Evolutionary conservation across 2,888 invertebrate genomes (phyloP), one percentile per base, ranked within the genome.

Genomic region (Monoplex corrugatus): DNA sequence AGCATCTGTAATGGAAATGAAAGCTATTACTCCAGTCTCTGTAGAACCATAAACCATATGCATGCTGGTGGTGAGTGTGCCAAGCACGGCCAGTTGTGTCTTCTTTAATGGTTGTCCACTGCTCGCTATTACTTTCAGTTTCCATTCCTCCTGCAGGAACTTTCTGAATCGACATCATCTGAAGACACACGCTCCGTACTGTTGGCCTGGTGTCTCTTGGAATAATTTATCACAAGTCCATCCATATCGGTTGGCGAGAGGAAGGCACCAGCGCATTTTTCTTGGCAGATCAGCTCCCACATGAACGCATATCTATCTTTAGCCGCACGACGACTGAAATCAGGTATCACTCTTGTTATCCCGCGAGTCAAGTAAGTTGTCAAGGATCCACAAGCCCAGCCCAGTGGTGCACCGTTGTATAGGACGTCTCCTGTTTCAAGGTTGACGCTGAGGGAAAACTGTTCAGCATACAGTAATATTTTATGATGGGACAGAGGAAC

Each of bases 31-130:
- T 0, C 88, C 89, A 0, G 63, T 28, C 28, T 90, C 90, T n/a
- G 90, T 89, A n/a, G 89, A 87, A 13, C 87, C 86, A 86, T 90
- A 90, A 40, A 87, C 2, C 8, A 80, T 32, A 86, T 68, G 19
- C 40, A 32, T 40, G 89, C n/a, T 32, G 75, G 5, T 16, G 23
- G 10, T 80, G 35, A 90, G 10, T 10, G 57, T 57, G 57, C 57
- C 57, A 13, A 57, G 57, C 13, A 23, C 57, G 23, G 57, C 57
- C 57, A 57, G 57, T 10, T 57, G 57, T 10, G 57, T 16, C 57
- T 10, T 57, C 57, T 57, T 57, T 23, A 57, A 23, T 10, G 57
- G 57, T 23, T 57, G 57, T 10, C 57, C 57, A 23, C 57, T 23
- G 23, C 57, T 16, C 13, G 57, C 57, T 23, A 57, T 72, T 72